Evolutionary conservation across 2,888 invertebrate species (phyloP).

Genomic region (Acleris laterana): DNA sequence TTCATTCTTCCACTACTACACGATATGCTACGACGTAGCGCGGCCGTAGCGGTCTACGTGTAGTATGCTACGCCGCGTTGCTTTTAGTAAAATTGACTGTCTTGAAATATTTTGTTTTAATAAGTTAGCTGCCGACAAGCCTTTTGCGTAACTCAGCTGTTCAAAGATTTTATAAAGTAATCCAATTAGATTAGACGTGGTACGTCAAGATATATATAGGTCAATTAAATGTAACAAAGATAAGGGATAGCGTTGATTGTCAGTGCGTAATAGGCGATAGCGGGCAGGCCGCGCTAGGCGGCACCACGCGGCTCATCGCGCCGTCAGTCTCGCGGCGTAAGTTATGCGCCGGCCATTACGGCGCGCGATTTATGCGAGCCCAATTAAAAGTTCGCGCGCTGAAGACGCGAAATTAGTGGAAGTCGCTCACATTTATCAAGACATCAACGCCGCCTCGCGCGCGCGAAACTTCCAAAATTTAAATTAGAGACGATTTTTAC

Average conservation of each 20-base stretch:
- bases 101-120: too few relatives aligned
- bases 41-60: slow-evolving; percentile 24
- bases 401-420: slow-evolving; percentile 82
- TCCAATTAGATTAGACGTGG: too few relatives aligned
- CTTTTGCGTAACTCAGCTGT: too few relatives aligned
- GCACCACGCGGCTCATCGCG: slow-evolving; percentile 51
- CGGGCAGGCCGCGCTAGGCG: slow-evolving; percentile 50
- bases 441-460: slow-evolving; percentile 80
- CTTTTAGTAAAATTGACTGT: too few relatives aligned
- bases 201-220: neutral
- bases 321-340: slow-evolving; percentile 75
- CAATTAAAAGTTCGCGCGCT: slow-evolving; percentile 82
- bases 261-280: slow-evolving; percentile 8
- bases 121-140: too few relatives aligned
- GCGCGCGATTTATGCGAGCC: slow-evolving; percentile 76
- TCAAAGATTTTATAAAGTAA: too few relatives aligned
- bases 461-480: slow-evolving; percentile 84
- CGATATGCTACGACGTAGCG: slow-evolving; percentile 13
- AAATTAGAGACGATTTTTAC: slow-evolving; percentile 85
- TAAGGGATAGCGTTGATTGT: slow-evolving; percentile 15
- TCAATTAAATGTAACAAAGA: neutral
- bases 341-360: slow-evolving; percentile 77
- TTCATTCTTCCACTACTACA: neutral
- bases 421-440: slow-evolving; percentile 83
- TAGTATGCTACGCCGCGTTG: slow-evolving; percentile 4